Evolutionary conservation across 1,140 invertebrate genomes (phyloP).

Genomic region (Asbolus verrucosus): DNA sequence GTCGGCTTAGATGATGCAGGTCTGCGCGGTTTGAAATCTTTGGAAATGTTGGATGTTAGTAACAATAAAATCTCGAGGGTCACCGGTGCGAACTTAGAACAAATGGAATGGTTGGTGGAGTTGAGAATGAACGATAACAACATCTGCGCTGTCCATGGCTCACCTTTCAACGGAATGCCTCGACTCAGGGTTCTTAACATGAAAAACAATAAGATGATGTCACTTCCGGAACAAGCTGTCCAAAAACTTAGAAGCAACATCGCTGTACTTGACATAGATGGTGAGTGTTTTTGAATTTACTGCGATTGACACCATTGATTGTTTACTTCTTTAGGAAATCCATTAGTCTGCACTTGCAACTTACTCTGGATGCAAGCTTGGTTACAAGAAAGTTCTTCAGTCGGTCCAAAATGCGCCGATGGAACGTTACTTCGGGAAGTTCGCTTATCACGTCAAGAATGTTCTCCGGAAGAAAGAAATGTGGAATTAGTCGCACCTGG

Average conservation of each 20-base stretch:
- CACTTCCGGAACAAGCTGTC: constrained; percentile 80
- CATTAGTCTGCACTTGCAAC: constrained; percentile 82
- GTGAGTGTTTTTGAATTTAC: constrained; percentile 67
- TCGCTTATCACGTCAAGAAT: constrained; percentile 76
- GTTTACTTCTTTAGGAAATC: constrained; percentile 80
- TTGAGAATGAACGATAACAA: constrained; percentile 83
- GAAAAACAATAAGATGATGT: constrained; percentile 81
- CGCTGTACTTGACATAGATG: constrained; percentile 86
- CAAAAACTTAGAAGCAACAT: constrained; percentile 82
- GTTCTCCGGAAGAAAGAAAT: constrained; percentile 67
- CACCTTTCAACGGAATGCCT: constrained; percentile 85
- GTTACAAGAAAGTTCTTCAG: constrained; percentile 77
- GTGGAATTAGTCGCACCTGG: constrained; percentile 70
- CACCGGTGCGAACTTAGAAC: constrained; percentile 71
- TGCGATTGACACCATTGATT: too few relatives aligned
- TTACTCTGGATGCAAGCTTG: constrained; percentile 86
- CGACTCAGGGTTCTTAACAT: constrained; percentile 83
- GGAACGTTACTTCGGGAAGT: constrained; percentile 79
- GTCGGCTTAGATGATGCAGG: constrained; percentile 78
- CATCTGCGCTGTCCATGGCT: constrained; percentile 77
- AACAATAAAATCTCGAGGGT: constrained; percentile 81
- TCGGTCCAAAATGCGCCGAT: constrained; percentile 81
- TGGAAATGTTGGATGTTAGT: constrained; percentile 86
- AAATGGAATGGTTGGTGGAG: constrained; percentile 87
- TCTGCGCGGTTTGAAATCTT: constrained; percentile 75